phyloP scores from a whole-genome alignment of 2,113 vertebrate species.

The Saiga tatarica region DNA sequence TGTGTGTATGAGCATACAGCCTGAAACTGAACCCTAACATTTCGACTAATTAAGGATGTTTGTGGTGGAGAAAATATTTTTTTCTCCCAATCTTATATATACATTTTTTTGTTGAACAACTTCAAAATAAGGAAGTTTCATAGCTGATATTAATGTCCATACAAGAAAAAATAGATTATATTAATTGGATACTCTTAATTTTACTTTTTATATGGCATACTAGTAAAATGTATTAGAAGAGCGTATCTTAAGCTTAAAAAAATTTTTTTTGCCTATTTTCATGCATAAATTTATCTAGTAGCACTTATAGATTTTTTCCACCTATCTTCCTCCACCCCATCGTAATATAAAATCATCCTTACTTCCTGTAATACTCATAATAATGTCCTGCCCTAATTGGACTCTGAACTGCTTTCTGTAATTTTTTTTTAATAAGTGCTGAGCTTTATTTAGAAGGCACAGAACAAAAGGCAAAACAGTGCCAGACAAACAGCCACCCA shows the following conservation, averaged over 20 bases:
- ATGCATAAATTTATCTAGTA: background rate
- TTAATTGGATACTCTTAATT: background rate
- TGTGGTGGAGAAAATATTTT: background rate
- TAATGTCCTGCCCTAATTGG: background rate
- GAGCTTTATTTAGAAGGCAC: slow-evolving; percentile 68
- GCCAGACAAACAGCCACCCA: background rate
- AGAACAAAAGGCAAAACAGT: slow-evolving; percentile 44
- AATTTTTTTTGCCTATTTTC: background rate
- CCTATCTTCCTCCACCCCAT: background rate
- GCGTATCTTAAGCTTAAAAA: background rate
- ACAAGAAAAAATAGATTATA: background rate
- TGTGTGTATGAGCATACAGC: background rate
- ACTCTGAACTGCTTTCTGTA: slow-evolving; percentile 45
- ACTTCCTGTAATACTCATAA: slow-evolving; percentile 23
- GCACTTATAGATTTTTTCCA: background rate
- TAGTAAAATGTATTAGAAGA: background rate
- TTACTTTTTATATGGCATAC: background rate
- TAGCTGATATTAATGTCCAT: background rate
- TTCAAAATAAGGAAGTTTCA: background rate
- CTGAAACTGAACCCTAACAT: background rate
- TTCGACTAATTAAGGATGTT: background rate
- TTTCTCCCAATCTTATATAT: background rate
- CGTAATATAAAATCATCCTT: background rate
- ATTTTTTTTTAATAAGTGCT: slow-evolving; percentile 51
- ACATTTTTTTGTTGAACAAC: background rate